Evolutionary conservation across 1,140 invertebrate species (phyloP).

Genomic region (Leptinotarsa lineolata): DNA sequence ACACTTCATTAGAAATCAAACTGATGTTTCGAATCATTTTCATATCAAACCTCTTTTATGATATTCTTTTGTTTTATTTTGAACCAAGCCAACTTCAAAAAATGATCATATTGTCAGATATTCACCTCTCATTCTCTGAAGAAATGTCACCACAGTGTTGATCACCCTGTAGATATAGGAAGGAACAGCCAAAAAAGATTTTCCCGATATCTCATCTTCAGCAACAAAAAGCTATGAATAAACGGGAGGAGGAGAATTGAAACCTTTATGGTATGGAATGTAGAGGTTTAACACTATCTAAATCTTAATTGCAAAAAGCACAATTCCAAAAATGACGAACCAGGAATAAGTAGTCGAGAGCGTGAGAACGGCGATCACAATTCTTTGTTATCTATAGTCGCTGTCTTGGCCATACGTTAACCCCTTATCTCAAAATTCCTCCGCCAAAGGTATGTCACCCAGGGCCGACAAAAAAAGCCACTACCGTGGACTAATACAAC

Average conservation of each 20-base stretch:
- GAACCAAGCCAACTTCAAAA: too few species aligned
- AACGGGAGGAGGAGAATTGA: slow-evolving; percentile 12
- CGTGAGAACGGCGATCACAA: slow-evolving; percentile 50
- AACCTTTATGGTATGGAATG: slow-evolving; percentile 19
- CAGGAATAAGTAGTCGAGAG: slow-evolving; percentile 44
- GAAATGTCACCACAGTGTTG: neutral
- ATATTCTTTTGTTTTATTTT: too few species aligned
- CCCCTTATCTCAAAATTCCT: slow-evolving; percentile 52
- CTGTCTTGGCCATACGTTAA: slow-evolving; percentile 51
- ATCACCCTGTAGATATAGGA: neutral
- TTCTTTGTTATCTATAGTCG: slow-evolving; percentile 45
- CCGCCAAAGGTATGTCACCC: slow-evolving; percentile 52
- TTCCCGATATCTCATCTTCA: neutral
- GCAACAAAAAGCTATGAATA: neutral
- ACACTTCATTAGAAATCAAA: too few species aligned
- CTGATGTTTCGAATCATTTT: too few species aligned
- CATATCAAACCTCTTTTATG: too few species aligned
- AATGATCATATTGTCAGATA: too few species aligned
- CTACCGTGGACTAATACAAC: slow-evolving; percentile 47
- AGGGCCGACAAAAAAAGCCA: slow-evolving; percentile 50
- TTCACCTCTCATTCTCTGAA: too few species aligned
- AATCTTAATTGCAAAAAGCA: slow-evolving; percentile 50
- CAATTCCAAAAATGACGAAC: slow-evolving; percentile 46
- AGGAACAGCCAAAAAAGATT: neutral
- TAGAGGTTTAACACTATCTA: slow-evolving; percentile 45